Base-by-base conservation (phyloP, 2,888 invertebrate genomes). In the Epirrita christyi region DNA sequence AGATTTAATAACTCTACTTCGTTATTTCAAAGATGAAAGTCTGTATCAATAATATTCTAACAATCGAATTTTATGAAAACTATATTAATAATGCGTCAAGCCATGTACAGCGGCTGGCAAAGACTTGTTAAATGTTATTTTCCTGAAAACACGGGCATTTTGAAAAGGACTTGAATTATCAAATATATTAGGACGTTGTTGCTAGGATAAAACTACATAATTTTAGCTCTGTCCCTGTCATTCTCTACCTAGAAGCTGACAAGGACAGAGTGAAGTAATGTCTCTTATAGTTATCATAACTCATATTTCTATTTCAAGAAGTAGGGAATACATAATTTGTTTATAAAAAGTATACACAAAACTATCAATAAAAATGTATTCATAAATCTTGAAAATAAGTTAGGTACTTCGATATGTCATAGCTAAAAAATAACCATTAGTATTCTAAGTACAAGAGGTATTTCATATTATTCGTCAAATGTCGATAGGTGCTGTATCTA, bases 401-500 rank as follows among this genome's bases (percentile, higher is more conserved):
- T 50, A 36, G 41, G 46, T 9, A 47, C 27, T 44, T 43, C 53
- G 54, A 61, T 55, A 57, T 57, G 58, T 64, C 51, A 56, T 61
- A 61, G 15, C 41, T 48, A 40, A 61, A 55, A 52, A 57, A 59
- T 63, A 58, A 53, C 44, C 41, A 52, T 61, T 49, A 60, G 7
- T 38, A 59, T 55, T 61, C 61, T 67, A 67, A 67, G 64, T 64
- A 67, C 66, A 63, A 21, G 46, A 55, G 42, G 36, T 41, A 37
- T 29, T 42, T 11, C 21, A 15, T 13, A 11, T 27, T 42, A 47
- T 29, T 47, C 46, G 28, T 36, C 28, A 49, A 55, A 38, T 51
- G 47, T 49, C 2, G 21, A 21, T 21, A 21, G n/a, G n/a, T n/a
- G n/a, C 21, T 21, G 21, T 21, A 21, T 21, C 27, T n/a, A 21